These are phyloP conservation scores for Charaxes varanes DNA, from an alignment of 1,140 invertebrate genomes.

Conservation along the genomic window DNA sequence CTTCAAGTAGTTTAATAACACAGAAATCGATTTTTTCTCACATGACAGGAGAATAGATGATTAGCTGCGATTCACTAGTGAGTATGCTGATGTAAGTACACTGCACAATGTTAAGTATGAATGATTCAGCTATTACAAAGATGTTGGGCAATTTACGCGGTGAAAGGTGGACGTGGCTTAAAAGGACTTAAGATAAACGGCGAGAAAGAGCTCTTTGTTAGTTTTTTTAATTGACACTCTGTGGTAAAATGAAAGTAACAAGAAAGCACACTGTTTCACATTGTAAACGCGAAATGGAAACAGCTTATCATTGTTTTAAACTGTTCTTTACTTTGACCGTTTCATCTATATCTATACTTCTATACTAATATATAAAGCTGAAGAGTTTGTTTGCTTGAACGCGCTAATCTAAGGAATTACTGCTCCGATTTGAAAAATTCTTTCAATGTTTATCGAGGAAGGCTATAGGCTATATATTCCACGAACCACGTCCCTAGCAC, in stretches of 20 bases:
- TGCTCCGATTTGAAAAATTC: too few relatives aligned
- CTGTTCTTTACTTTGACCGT: neutral
- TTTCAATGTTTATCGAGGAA: too few relatives aligned
- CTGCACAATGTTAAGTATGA: conserved; percentile 2
- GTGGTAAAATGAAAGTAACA: conserved; percentile 4
- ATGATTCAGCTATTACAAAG: conserved; percentile 18
- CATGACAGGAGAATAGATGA: neutral
- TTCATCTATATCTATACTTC: neutral
- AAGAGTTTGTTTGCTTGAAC: too few relatives aligned
- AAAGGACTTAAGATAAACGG: conserved; percentile 12
- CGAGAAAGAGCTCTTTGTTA: conserved; percentile 10
- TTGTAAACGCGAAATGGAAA: neutral
- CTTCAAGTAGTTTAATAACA: too few relatives aligned
- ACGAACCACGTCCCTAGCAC: too few relatives aligned
- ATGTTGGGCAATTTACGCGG: conserved; percentile 14
- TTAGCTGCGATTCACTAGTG: neutral
- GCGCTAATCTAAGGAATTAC: too few relatives aligned
- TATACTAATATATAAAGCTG: too few relatives aligned
- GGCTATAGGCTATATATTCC: too few relatives aligned
- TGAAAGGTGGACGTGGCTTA: conserved; percentile 13
- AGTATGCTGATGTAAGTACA: conserved; percentile 2
- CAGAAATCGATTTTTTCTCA: too few relatives aligned
- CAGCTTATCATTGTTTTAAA: too few relatives aligned
- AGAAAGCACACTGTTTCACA: conserved; percentile 3
- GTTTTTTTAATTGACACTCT: conserved; percentile 7